phyloP scores from a whole-genome alignment of 2,888 invertebrate genomes.

The Limnephilus lunatus region DNA sequence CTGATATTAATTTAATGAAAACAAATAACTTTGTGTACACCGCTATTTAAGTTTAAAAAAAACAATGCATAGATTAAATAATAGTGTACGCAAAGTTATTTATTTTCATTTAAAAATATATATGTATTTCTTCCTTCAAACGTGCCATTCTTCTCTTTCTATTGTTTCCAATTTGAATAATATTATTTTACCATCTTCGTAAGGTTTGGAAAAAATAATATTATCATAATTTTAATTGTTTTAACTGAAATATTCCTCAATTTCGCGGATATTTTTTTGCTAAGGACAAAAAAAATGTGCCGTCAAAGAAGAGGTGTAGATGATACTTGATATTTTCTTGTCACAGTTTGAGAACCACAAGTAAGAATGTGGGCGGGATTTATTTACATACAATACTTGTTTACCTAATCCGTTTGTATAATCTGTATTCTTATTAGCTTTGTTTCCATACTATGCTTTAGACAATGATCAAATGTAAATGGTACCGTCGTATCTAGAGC shows the following conservation, averaged over 20 bases:
- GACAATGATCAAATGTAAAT: background rate
- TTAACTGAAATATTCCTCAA: background rate
- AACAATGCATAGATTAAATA: no score
- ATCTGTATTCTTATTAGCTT: background rate
- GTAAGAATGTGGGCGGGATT: background rate
- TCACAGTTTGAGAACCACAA: background rate
- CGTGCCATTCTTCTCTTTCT: no score
- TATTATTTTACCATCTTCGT: no score
- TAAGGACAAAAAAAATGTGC: background rate
- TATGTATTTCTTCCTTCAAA: no score
- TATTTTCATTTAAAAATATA: no score
- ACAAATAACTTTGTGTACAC: no score
- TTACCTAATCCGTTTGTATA: background rate
- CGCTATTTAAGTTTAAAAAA: no score
- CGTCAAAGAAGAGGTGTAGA: background rate
- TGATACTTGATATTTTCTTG: background rate
- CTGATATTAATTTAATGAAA: no score
- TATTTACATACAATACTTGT: background rate
- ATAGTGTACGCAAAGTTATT: no score
- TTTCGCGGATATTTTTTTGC: background rate
- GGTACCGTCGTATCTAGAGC: background rate
- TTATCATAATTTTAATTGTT: background rate
- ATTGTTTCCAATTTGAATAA: no score
- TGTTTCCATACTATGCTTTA: background rate
- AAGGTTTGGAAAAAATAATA: background rate